A percentile compares a stretch with the other conserved stretches of the same genome.
Evolutionary conservation across 53 echinoderm and acorn worm genomes (phyloP).

Genomic region (Patiria pectinifera): DNA sequence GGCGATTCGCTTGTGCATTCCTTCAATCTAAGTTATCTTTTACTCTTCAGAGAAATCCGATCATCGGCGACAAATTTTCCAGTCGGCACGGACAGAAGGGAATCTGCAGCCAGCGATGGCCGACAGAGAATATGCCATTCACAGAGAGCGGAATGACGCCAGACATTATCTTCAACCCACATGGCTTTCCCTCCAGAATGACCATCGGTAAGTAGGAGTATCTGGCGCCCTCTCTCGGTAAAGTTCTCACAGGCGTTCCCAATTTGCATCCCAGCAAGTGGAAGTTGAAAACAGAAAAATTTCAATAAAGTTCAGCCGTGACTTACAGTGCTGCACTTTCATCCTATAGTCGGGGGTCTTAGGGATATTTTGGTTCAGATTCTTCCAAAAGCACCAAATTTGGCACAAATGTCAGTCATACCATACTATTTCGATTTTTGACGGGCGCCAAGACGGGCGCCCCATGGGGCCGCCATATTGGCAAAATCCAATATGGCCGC

Average conservation of each 20-base stretch:
- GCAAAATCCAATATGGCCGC: too few species aligned
- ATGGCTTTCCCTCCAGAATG: slow-evolving; percentile 98
- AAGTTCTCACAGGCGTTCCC: neutral
- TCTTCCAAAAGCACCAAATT: too few species aligned
- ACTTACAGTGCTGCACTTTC: too few species aligned
- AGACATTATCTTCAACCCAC: slow-evolving; percentile 97
- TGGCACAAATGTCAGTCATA: too few species aligned
- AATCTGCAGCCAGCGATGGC: slow-evolving; percentile 96
- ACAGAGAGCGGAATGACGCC: slow-evolving; percentile 99
- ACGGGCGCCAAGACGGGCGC: too few species aligned
- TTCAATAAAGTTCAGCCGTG: too few species aligned
- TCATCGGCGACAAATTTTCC: slow-evolving; percentile 96
- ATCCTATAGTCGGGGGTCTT: too few species aligned
- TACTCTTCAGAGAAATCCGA: slow-evolving; percentile 73
- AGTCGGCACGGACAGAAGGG: slow-evolving; percentile 99
- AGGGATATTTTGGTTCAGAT: too few species aligned
- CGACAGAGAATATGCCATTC: slow-evolving; percentile 95
- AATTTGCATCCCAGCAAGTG: neutral
- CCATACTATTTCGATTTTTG: too few species aligned
- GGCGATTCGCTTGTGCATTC: neutral
- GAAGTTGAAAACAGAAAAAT: too few species aligned
- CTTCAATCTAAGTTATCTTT: neutral
- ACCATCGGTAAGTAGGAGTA: slow-evolving; percentile 79
- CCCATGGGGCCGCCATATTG: too few species aligned
- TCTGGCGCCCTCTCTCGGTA: neutral